Evolutionary conservation across 2,888 invertebrate genomes (phyloP), one percentile per base, ranked within the genome.

Genomic region (Hypolimnas misippus): DNA sequence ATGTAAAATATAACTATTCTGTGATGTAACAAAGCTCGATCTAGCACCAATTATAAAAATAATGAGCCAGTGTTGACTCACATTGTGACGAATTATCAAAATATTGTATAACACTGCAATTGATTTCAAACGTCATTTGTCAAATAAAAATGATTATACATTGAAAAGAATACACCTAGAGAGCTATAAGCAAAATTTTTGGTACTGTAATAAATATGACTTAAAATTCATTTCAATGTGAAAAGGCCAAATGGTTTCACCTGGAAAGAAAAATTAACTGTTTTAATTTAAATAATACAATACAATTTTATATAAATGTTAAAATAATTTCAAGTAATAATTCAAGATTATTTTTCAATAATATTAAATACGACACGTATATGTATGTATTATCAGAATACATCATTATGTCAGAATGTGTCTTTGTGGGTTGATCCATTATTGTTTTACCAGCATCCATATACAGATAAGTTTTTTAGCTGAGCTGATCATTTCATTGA

Each of bases 141-240:
- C 79, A 79, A 78, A 74, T 63, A 66, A 68, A 75, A 74, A 72
- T 56, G 58, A 75, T 76, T 75, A 72, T 72, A 73, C 65, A 75
- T 65, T 66, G 73, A 59, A 73, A 77, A 77, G 69, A 70, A 73
- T 70, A 76, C 70, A 74, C 77, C 79, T 86, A 87, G 87, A 88
- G 86, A 88, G 87, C 86, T 81, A 82, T 71, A 76, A 79, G 77
- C 76, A 74, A 78, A 70, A 74, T 78, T 83, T 84, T 81, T 79
- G 77, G 79, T 76, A 75, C 70, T 73, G 65, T 63, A 71, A 73
- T 75, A 76, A 75, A 76, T 72, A 75, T 73, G 78, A 81, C 70
- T 73, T 75, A 74, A n/a, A 75, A 56, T 79, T 74, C 74, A 75
- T 76, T 67, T 74, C 68, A 70, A 71, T 73, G 70, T 74, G 74